These are phyloP conservation scores for Sinocyclocheilus anophthalmus DNA, from an alignment of 2,113 vertebrate genomes.

Conservation along the genomic window DNA sequence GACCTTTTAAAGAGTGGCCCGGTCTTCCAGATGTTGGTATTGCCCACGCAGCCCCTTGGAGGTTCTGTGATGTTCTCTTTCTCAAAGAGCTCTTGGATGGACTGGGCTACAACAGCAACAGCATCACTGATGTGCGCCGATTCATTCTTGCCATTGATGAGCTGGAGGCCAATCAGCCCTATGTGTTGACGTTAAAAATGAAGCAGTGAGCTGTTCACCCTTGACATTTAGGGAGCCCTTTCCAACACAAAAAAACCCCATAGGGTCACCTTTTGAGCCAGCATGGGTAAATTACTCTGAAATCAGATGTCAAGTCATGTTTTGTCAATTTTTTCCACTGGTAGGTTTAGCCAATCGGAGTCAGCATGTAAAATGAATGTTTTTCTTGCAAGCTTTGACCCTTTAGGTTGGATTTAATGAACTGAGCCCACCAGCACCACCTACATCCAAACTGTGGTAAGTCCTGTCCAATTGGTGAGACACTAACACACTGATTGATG, in stretches of 20 bases:
- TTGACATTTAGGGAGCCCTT: conserved; percentile 57
- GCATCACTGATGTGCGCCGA: conserved; percentile 96
- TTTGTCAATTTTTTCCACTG: neutral
- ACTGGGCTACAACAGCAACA: conserved; percentile 92
- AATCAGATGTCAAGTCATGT: neutral
- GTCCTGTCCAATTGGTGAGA: conserved; percentile 27
- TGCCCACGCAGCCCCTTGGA: conserved; percentile 92
- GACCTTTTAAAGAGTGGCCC: conserved; percentile 98
- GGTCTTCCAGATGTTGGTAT: conserved; percentile 99
- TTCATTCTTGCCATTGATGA: conserved; percentile 98
- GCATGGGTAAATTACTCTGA: conserved; percentile 65
- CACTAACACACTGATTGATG: conserved; percentile 13
- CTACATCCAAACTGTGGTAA: conserved; percentile 1
- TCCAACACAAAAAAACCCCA: conserved; percentile 67
- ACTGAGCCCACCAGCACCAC: conserved; percentile 37
- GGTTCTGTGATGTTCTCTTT: conserved; percentile 99
- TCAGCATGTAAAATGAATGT: neutral
- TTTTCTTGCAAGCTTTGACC: conserved; percentile 59
- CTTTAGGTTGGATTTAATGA: conserved; percentile 69
- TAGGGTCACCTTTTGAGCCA: conserved; percentile 63
- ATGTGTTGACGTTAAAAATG: conserved; percentile 53
- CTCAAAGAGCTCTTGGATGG: conserved; percentile 95
- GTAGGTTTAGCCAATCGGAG: neutral
- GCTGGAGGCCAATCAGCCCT: conserved; percentile 97
- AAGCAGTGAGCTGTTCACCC: conserved; percentile 51